Base-by-base conservation (phyloP, 2,113 vertebrate species). In the Pteronura brasiliensis region DNA sequence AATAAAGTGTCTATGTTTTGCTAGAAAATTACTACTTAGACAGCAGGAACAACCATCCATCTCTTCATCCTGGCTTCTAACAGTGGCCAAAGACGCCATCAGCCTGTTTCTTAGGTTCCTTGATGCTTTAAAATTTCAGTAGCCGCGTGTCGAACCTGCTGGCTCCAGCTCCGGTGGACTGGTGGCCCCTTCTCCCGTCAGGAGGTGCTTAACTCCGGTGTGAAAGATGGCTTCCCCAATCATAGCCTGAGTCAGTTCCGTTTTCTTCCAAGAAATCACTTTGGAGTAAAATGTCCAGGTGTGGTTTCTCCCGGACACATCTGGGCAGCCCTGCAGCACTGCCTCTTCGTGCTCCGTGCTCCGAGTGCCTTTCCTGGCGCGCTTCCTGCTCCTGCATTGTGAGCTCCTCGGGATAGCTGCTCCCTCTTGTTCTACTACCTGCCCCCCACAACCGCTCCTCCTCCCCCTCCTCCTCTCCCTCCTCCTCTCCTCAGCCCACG, bases 311-410 rank as follows among this genome's bases (percentile, higher is more conserved):
- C 18, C 0, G 1, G n/a, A 23, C 15, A 3, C 1, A 31, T 14
- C 71, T 1, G 0, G 25, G 17, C 77, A 27, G 52, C 80, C 44
- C 7, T 3, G n/a, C 72, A 0, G 34, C 18, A 2, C 31, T 5
- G 63, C 31, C 80, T 36, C 34, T 20, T 36, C 47, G 0, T 0
- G 2, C n/a, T 8, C 12, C 47, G 0, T 0, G 2, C n/a, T 8
- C 12, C 3, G 0, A 3, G 23, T 25, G 57, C 57, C 21, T 0
- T 2, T 31, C 27, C 0, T 0, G 13, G 18, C 4, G 0, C 67
- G 59, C 13, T 12, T 2, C 25, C 42, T 15, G 0, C 21, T 44
- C 57, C 55, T 0, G 23, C 31, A 0, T 0, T 10, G 1, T 5
- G 36, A 14, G 15, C 42, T 34, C 71, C 10, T 36, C 39, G 2